These are phyloP conservation scores for Turritopsis rubra DNA, from an alignment of 30 jellyfish, hydroid and myxozoan species.

Conservation along the genomic window DNA sequence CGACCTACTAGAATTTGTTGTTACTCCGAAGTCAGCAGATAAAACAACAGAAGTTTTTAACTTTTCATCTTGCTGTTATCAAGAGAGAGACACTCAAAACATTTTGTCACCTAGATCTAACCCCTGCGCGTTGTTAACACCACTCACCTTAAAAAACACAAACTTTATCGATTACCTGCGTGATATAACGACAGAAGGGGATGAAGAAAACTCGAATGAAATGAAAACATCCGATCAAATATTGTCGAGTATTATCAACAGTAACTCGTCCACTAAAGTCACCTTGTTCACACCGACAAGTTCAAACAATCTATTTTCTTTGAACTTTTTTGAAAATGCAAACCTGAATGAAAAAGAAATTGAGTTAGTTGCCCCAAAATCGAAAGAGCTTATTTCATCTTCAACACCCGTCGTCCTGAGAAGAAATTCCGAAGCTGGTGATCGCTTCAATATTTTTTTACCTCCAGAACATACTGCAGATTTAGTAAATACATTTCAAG, in stretches of 20 bases:
- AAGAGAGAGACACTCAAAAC: neutral
- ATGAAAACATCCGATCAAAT: neutral
- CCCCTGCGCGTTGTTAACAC: conserved; percentile 3
- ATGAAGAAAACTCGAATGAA: neutral
- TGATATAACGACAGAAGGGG: neutral
- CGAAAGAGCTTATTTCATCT: conserved; percentile 8
- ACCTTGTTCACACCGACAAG: neutral
- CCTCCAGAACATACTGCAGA: conserved; percentile 7
- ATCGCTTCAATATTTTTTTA: neutral
- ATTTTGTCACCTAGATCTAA: neutral
- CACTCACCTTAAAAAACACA: neutral
- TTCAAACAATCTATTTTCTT: neutral
- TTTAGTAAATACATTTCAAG: conserved; percentile 1
- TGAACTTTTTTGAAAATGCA: neutral
- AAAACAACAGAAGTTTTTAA: neutral
- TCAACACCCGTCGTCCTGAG: neutral
- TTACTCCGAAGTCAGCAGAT: conserved; percentile 4
- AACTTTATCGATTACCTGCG: neutral
- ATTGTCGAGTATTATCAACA: neutral
- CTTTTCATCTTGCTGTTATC: conserved; percentile 1
- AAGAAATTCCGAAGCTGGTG: neutral
- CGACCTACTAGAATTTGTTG: neutral
- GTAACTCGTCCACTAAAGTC: neutral
- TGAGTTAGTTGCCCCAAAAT: neutral
- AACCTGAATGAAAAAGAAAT: neutral